Evolutionary conservation across 2,888 invertebrate species (phyloP).

Genomic region (Ditula angustiorana): DNA sequence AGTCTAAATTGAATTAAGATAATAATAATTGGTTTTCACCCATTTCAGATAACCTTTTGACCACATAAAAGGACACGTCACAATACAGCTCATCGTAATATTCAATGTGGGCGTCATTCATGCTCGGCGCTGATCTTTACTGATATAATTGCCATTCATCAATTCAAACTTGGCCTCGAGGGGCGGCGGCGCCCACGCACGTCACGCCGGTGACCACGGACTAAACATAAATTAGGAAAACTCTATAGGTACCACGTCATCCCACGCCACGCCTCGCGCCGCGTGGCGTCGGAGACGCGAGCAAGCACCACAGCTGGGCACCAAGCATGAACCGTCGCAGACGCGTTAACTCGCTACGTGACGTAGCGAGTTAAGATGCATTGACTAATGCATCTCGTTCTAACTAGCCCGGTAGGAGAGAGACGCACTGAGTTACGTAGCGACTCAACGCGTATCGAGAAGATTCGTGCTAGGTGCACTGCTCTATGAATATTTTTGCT

Average conservation of each 20-base stretch:
- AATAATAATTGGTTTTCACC: not conserved
- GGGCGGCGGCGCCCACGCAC: not conserved
- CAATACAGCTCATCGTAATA: not conserved
- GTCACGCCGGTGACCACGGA: too few relatives aligned
- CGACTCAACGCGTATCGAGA: not conserved
- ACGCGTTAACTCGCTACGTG: too few relatives aligned
- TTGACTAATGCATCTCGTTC: too few relatives aligned
- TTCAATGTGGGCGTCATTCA: not conserved
- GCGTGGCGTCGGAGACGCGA: too few relatives aligned
- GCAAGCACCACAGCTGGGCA: too few relatives aligned
- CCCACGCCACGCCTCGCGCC: not conserved
- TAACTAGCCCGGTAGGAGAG: not conserved
- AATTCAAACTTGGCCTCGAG: not conserved
- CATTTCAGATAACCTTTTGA: not conserved
- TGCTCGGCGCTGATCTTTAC: not conserved
- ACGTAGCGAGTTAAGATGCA: too few relatives aligned
- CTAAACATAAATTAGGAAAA: too few relatives aligned
- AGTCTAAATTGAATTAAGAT: not conserved
- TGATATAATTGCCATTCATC: not conserved
- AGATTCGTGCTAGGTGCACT: too few relatives aligned
- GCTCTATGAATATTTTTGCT: slow-evolving; percentile 30
- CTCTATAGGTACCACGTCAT: too few relatives aligned
- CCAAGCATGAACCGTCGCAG: too few relatives aligned
- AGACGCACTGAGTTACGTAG: not conserved
- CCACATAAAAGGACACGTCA: not conserved